Evolutionary conservation across 2,113 vertebrate genomes (phyloP), one percentile per base, ranked within the genome.

Genomic region (Lepus timidus): DNA sequence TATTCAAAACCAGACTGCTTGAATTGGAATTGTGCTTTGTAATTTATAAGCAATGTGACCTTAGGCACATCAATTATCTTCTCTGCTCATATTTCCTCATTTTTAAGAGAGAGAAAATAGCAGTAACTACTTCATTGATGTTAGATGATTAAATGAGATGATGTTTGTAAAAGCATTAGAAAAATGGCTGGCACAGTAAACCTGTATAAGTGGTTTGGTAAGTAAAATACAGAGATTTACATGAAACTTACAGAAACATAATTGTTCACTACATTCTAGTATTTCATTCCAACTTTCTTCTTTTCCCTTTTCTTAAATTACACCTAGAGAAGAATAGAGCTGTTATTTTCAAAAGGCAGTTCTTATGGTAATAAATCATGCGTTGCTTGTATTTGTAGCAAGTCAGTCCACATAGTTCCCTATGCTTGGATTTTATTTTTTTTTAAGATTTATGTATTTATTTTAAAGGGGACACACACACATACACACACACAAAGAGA

Each of bases 281-380:
- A 76, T 90, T 88, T 91, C 58, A 23, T 67, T 73, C 58, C 4
- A 51, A 14, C 55, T 58, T 27, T 61, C 52, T 87, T 62, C 29
- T 33, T 44, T 75, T 52, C 9, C 5, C 64, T 91, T 88, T 94
- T 94, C 64, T 81, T 71, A 90, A 96, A 55, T 74, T 82, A 51
- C 6, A 83, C 44, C 27, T 75, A 80, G 51, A 70, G 88, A 78
- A 44, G 44, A 44, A 82, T 20, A 11, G 6, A 83, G 3, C 1
- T 58, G 64, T 81, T 82, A 6, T 82, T 96, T 91, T 20, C 51
- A 71, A 94, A 93, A 86, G 2, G 2, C 44, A 86, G 36, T 22
- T 12, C 11, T 62, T 87, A 33, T 36, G 2, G 74, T 81, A 94
- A 78, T 51, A 90, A 70, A 80, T 36, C 33, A 52, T 71, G 58